Percentiles rank a stretch among this genome's conserved stretches.
Evolutionary conservation across 1,140 invertebrate species (phyloP).

Genomic region (Carposina sasakii): DNA sequence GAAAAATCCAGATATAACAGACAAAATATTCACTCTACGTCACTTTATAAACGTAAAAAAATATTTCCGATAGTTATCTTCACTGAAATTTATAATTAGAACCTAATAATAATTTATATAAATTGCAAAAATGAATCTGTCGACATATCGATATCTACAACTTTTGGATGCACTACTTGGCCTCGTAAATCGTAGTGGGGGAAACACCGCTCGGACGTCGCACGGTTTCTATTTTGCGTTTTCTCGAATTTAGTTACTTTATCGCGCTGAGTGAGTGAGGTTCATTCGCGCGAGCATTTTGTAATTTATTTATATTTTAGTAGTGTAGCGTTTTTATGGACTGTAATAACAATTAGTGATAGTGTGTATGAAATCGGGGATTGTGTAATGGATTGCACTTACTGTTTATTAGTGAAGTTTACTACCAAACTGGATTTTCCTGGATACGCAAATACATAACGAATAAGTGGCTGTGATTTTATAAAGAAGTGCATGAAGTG

Average conservation of each 20-base stretch:
- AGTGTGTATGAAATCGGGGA: slow-evolving; percentile 38
- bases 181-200: slow-evolving; percentile 67
- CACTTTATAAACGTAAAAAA: neutral
- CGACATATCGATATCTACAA: slow-evolving; percentile 38
- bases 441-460: neutral
- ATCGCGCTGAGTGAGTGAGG: slow-evolving; percentile 47
- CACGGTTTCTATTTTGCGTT: slow-evolving; percentile 71
- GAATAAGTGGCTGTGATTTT: slow-evolving; percentile 56
- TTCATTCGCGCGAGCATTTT: slow-evolving; percentile 57
- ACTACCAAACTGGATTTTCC: neutral
- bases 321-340: slow-evolving; percentile 32
- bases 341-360: slow-evolving; percentile 43
- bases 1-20: slow-evolving; percentile 20
- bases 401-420: slow-evolving; percentile 52
- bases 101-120: slow-evolving; percentile 11
- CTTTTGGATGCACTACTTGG: slow-evolving; percentile 50
- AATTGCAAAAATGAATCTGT: neutral
- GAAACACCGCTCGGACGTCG: slow-evolving; percentile 55
- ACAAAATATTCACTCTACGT: neutral
- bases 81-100: too few relatives aligned
- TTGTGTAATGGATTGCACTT: slow-evolving; percentile 41
- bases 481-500: slow-evolving; percentile 25
- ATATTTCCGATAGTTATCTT: slow-evolving; percentile 1
- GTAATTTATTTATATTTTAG: slow-evolving; percentile 45
- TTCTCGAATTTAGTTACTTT: slow-evolving; percentile 66